A percentile compares a stretch with the other conserved stretches of the same genome.
These are phyloP conservation scores for Oncorhynchus clarkii DNA, from an alignment of 2,113 vertebrate species.

Conservation along the genomic window DNA sequence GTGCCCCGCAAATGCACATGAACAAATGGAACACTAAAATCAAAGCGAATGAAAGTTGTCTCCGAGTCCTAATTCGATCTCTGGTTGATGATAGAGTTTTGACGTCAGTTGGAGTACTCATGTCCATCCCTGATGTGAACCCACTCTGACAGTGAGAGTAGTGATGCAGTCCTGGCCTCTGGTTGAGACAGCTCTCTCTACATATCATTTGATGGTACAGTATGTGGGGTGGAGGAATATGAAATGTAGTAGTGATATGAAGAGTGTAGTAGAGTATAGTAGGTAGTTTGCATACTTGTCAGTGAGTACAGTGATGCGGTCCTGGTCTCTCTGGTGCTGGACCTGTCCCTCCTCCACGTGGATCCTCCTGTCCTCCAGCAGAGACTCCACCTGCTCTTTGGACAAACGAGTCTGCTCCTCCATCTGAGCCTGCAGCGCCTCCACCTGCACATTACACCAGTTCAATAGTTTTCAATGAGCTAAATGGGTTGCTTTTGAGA, in stretches of 20 bases:
- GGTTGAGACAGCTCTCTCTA: too few species aligned
- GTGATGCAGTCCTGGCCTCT: too few species aligned
- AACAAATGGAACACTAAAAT: too few species aligned
- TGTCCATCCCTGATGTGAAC: too few species aligned
- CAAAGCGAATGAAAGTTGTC: too few species aligned
- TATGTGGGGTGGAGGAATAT: background rate
- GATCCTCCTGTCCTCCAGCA: slow-evolving; percentile 86
- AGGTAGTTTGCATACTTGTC: slow-evolving; percentile 77
- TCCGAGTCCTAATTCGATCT: too few species aligned
- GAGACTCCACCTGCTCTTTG: slow-evolving; percentile 85
- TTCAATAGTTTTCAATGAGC: background rate
- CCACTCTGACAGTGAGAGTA: too few species aligned
- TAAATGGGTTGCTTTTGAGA: background rate
- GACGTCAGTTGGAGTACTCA: too few species aligned
- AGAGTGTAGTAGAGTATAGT: background rate
- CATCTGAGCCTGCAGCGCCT: slow-evolving; percentile 91
- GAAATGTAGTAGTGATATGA: background rate
- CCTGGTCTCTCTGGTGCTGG: slow-evolving; percentile 81
- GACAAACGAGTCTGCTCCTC: slow-evolving; percentile 86
- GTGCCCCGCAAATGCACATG: too few species aligned
- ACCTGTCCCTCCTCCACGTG: slow-evolving; percentile 82
- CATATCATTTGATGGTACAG: too few species aligned
- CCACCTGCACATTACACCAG: slow-evolving; percentile 76
- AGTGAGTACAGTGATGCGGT: slow-evolving; percentile 76
- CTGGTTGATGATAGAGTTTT: too few species aligned